Evolutionary conservation across 2,797 vertebrate species (phyloP).

Genomic region (Thunnus albacares): DNA sequence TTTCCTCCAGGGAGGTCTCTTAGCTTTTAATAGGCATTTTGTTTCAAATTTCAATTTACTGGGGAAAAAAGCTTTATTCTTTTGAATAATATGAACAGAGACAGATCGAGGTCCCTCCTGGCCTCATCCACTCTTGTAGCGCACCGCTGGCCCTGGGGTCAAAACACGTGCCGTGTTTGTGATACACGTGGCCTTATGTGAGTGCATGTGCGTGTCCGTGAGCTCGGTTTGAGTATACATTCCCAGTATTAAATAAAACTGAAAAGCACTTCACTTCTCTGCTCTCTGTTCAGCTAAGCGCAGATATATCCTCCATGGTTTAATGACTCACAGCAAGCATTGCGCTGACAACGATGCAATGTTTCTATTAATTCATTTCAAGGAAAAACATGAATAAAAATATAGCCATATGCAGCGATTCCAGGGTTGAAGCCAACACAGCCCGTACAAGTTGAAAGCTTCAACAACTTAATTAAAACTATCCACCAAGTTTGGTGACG

Average conservation of each 20-base stretch:
- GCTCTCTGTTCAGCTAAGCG: slow-evolving; percentile 16
- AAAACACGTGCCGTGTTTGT: slow-evolving; percentile 44
- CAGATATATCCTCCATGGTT: slow-evolving; percentile 1
- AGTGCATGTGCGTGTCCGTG: not conserved
- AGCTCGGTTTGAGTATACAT: slow-evolving; percentile 27
- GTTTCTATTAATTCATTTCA: slow-evolving; percentile 26
- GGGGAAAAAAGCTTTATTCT: slow-evolving; percentile 50
- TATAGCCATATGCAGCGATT: too few species aligned
- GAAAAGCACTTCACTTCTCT: not conserved
- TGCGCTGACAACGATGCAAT: slow-evolving; percentile 3
- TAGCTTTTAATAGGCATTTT: slow-evolving; percentile 79
- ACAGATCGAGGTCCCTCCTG: slow-evolving; percentile 58
- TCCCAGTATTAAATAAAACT: slow-evolving; percentile 31
- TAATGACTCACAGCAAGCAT: slow-evolving; percentile 14
- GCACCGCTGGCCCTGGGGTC: slow-evolving; percentile 37
- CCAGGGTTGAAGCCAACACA: too few species aligned
- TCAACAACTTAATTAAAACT: too few species aligned
- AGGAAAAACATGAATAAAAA: slow-evolving; percentile 33
- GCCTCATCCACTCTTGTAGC: slow-evolving; percentile 27
- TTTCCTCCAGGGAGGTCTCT: slow-evolving; percentile 70
- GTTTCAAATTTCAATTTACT: slow-evolving; percentile 79
- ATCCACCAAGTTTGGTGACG: too few species aligned
- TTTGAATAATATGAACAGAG: slow-evolving; percentile 75
- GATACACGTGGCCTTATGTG: slow-evolving; percentile 43
- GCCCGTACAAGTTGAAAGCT: too few species aligned